Percentiles rank a stretch among this genome's conserved stretches.
Evolutionary conservation across 1,140 invertebrate species (phyloP).

Genomic region (Amyelois transitella): DNA sequence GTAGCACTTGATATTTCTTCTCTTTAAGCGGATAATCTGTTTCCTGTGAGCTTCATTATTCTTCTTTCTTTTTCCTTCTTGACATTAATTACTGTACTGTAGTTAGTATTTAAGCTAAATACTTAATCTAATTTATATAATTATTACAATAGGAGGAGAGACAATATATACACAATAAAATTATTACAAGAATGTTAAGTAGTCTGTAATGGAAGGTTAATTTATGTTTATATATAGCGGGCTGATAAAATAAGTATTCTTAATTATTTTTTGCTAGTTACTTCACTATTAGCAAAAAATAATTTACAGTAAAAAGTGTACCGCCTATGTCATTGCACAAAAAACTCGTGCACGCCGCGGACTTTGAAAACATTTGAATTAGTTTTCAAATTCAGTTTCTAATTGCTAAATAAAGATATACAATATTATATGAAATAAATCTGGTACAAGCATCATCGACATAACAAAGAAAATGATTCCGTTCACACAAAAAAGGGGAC

Average conservation of each 20-base stretch:
- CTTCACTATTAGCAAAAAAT: not conserved
- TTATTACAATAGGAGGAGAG: not conserved
- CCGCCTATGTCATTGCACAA: not conserved
- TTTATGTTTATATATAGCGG: not conserved
- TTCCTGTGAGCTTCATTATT: slow-evolving; percentile 14
- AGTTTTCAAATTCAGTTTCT: not conserved
- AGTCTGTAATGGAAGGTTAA: not conserved
- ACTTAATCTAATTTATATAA: not conserved
- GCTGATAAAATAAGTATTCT: not conserved
- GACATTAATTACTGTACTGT: not conserved
- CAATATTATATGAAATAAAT: not conserved
- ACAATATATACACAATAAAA: not conserved
- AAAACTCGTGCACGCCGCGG: not conserved
- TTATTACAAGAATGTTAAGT: not conserved
- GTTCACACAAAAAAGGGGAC: not conserved
- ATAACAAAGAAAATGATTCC: not conserved
- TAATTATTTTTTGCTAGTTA: not conserved
- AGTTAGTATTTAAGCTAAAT: not conserved
- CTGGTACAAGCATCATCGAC: not conserved
- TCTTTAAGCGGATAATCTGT: slow-evolving; percentile 29
- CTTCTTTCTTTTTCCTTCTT: not conserved
- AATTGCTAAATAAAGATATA: not conserved
- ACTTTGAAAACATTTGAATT: not conserved
- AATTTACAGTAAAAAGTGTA: not conserved
- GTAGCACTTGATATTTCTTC: slow-evolving; percentile 75